Evolutionary conservation across 2,888 invertebrate genomes (phyloP).

Genomic region (Villa cingulata): DNA sequence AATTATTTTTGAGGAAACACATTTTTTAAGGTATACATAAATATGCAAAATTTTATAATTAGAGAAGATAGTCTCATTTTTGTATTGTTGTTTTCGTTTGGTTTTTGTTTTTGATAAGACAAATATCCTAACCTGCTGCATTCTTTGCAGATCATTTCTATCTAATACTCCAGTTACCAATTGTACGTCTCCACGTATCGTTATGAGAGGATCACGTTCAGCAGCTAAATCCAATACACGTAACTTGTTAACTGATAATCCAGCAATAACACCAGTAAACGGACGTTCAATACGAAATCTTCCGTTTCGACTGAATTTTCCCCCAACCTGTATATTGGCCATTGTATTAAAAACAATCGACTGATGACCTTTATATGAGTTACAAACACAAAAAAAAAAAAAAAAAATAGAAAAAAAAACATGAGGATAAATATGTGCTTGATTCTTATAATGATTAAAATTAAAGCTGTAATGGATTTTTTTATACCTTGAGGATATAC

Average conservation of each 20-base stretch:
- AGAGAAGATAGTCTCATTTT: not conserved
- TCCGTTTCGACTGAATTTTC: slow-evolving; percentile 44
- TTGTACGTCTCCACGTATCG: slow-evolving; percentile 71
- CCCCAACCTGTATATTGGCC: slow-evolving; percentile 78
- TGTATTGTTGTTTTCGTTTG: slow-evolving; percentile 8
- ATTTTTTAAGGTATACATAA: no score
- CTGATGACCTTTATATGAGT: slow-evolving; percentile 51
- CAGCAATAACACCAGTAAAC: slow-evolving; percentile 79
- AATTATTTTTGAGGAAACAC: slow-evolving; percentile 2
- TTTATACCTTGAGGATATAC: slow-evolving; percentile 68
- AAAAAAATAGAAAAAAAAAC: not conserved
- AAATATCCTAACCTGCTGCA: slow-evolving; percentile 64
- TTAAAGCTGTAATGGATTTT: not conserved
- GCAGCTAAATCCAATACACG: slow-evolving; percentile 74
- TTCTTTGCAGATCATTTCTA: slow-evolving; percentile 63
- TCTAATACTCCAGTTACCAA: slow-evolving; percentile 61
- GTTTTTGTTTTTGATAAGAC: slow-evolving; percentile 13
- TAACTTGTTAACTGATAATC: slow-evolving; percentile 75
- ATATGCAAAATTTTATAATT: no score
- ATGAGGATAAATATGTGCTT: not conserved
- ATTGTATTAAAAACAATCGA: slow-evolving; percentile 84
- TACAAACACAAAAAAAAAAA: not conserved
- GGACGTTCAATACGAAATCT: slow-evolving; percentile 59
- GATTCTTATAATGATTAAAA: not conserved
- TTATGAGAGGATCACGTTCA: slow-evolving; percentile 64